Base-by-base conservation (phyloP, 2,888 invertebrate genomes). In the Scrobipalpa atriplicella region DNA sequence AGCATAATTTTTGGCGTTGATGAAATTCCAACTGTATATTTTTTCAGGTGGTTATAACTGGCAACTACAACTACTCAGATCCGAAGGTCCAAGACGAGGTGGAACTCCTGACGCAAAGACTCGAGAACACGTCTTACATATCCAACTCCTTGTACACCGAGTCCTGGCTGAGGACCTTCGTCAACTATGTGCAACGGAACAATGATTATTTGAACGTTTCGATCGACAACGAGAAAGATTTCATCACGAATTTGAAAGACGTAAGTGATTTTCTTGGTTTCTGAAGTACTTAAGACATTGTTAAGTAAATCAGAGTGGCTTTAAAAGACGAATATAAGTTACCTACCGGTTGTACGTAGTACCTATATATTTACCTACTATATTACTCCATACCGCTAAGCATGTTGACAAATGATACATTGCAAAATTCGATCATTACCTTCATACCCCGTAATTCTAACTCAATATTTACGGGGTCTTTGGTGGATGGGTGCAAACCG, bases 91-190 rank as follows among this genome's bases (percentile, higher is more conserved):
- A 98, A 82, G 88, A 94, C n/a, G 94, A 96, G 87, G 94, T 98
- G 38, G 97, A 98, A 85, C 93, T 94, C 65, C 86, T 98, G 68
- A 96, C 97, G 0, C 94, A 94, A 72, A 94, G 94, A 36, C 93
- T 98, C 71, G 98, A 98, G 82, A 95, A 95, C 69, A 96, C 96
- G 0, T 94, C 95, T 0, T 98, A 96, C 83, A 95, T 97, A 66
- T 95, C 96, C 1, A 95, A 95, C 52, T 95, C 96, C 0, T 83
- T 97, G 0, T 97, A 97, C 81, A 97, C 98, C 0, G 97, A 98
- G 85, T 98, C 97, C 0, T 98, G 98, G 98, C 87, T 98, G 36
- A 93, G 98, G 67, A 96, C 96, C 36, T 98, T 97, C 79, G 90
- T 96, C 0, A 95, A 95, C 64, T 97, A 97, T 79, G 94, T 96